Evolutionary conservation across 2,888 invertebrate genomes (phyloP), one percentile per base, ranked within the genome.

Genomic region (Agonopterix heracliana): DNA sequence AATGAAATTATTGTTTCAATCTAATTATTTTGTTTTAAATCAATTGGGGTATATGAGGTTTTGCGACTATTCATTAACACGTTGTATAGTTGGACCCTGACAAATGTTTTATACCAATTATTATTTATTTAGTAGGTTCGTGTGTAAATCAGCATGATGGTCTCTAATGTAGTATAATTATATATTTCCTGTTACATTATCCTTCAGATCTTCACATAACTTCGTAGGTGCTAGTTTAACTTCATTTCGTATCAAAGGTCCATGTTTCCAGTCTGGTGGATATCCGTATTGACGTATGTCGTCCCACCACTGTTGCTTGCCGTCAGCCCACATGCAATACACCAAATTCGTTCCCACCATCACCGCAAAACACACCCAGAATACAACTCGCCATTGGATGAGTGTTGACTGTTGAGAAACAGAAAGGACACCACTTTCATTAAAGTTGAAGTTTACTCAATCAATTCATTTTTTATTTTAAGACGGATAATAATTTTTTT

Each of bases 251-350:
- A 68, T 60, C 3, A 88, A 54, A 0, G 81, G 53, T 0, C 87
- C 87, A 36, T 86, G 80, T 45, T 78, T 84, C 84, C 85, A 86
- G 8, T 36, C 35, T 35, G 45, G 45, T 0, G 86, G 89, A 52
- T 86, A 86, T 1, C 87, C 88, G 50, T 75, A 81, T 49, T 85
- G 80, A 8, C 89, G 71, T 1, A 90, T 89, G 56, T 92, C 90
- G 63, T 94, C 93, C 94, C 94, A 95, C 68, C 90, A 90, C 61
- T 94, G 93, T 41, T 92, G 91, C 51, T 93, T 91, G 0, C 93
- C 94, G 49, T 92, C 92, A 0, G 92, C 93, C 76, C 90, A 93
- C 40, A 92, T 63, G 35, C 91, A 76, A 74, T 92, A 95, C 1
- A 94, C 78, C 0, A 92, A 57, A 66, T 93, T 93, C 1, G 93